Conservation (phyloP, 2,888 invertebrate genomes). For the Dicranocentrus wangi region DNA sequence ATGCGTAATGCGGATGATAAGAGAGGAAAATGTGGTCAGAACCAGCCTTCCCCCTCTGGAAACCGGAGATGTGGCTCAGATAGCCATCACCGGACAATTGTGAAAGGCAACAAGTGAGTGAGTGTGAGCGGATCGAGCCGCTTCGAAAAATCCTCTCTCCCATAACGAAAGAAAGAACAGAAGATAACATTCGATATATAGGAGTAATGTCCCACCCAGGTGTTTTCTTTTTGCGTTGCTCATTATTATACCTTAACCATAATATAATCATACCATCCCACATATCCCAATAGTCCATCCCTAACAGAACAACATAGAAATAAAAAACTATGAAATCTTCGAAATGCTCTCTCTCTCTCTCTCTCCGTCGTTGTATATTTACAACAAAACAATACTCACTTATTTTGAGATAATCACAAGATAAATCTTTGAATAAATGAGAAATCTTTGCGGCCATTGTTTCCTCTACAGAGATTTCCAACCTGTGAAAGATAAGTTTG, state of each 20-base stretch:
- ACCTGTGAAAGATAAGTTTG: constrained; percentile 7
- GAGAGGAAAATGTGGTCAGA: constrained; percentile 41
- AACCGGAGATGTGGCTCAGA: constrained; percentile 35
- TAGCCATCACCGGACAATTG: constrained; percentile 54
- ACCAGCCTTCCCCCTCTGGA: constrained; percentile 32
- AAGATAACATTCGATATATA: neutral
- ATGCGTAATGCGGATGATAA: constrained; percentile 55
- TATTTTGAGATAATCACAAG: constrained; percentile 54
- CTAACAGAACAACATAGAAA: no score
- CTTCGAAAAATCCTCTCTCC: neutral
- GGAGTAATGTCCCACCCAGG: constrained; percentile 57
- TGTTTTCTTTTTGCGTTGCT: constrained; percentile 17
- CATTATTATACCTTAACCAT: neutral
- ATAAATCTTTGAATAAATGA: constrained; percentile 62
- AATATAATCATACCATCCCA: neutral
- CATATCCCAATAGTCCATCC: neutral
- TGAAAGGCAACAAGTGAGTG: constrained; percentile 61
- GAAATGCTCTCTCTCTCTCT: no score
- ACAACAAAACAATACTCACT: constrained; percentile 47
- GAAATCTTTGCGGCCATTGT: constrained; percentile 47
- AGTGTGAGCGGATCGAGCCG: constrained; percentile 40
- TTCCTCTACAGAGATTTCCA: constrained; percentile 33
- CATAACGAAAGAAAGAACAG: no score
- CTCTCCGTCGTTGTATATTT: no score
- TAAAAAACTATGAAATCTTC: no score